Conservation (phyloP, 2,797 vertebrate species). For the Phaenicophaeus curvirostris region DNA sequence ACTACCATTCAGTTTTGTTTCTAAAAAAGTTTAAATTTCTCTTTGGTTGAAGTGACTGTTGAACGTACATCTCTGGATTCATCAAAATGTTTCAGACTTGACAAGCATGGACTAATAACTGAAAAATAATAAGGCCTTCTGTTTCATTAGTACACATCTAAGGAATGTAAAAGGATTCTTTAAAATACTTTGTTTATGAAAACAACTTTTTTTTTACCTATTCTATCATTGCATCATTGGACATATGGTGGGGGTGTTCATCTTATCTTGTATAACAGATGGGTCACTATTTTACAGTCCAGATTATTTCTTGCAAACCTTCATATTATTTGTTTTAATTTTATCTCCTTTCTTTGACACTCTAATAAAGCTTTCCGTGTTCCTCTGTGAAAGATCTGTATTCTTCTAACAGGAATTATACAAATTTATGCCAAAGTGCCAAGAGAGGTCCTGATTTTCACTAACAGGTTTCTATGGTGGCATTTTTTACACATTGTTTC, state of each 20-base stretch:
- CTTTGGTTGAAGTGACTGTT: not conserved
- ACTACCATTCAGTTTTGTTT: not conserved
- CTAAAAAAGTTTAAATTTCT: not conserved
- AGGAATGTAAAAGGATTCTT: not conserved
- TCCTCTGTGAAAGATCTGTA: not conserved
- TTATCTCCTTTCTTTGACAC: not conserved
- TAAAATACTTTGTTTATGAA: not conserved
- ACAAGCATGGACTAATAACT: not conserved
- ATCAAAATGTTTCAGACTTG: not conserved
- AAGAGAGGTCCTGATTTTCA: conserved; percentile 7
- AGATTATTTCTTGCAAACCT: not conserved
- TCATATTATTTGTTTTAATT: not conserved
- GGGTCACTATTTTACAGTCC: not conserved
- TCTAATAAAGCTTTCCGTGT: not conserved
- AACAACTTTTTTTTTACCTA: not conserved
- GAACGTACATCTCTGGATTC: not conserved
- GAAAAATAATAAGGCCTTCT: rapidly evolving
- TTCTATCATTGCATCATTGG: not conserved
- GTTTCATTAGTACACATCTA: not conserved
- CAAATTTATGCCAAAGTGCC: conserved; percentile 21
- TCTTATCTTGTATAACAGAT: not conserved
- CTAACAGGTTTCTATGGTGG: conserved; percentile 33
- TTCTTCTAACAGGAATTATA: not conserved
- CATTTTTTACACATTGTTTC: conserved; percentile 11
- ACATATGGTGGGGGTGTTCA: not conserved